These are phyloP conservation scores for Drosophila orosa DNA, from an alignment of 1,140 invertebrate genomes.

Conservation along the genomic window DNA sequence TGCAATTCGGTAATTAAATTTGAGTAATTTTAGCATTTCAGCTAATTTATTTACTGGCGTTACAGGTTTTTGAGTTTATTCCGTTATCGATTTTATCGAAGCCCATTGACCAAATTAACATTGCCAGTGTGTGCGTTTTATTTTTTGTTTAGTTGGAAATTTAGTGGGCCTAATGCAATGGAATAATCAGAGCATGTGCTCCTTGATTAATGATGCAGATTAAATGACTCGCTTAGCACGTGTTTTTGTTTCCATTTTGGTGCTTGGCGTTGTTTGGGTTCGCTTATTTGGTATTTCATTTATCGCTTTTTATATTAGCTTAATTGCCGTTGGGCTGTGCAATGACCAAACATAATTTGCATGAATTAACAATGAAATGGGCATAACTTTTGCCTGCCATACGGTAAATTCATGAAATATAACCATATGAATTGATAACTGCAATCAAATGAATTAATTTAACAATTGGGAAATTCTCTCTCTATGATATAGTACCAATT, in stretches of 20 bases:
- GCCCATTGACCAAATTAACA: conserved; percentile 50
- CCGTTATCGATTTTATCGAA: conserved; percentile 54
- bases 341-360: conserved; percentile 38
- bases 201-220: conserved; percentile 75
- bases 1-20: conserved; percentile 50
- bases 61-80: conserved; percentile 59
- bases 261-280: conserved; percentile 18
- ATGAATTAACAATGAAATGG: conserved; percentile 55
- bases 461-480: neutral
- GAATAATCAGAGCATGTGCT: conserved; percentile 62
- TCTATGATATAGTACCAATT: neutral
- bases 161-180: conserved; percentile 52
- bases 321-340: conserved; percentile 43
- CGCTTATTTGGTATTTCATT: conserved; percentile 31
- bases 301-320: conserved; percentile 52
- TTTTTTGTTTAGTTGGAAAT: conserved; percentile 26
- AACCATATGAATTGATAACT: conserved; percentile 10
- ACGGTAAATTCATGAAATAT: conserved; percentile 26
- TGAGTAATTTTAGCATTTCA: conserved; percentile 38
- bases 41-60: conserved; percentile 49
- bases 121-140: neutral
- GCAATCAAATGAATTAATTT: conserved; percentile 11
- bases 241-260: conserved; percentile 33
- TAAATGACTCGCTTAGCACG: conserved; percentile 53
- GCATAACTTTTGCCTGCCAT: conserved; percentile 18